phyloP scores from a whole-genome alignment of 2,113 vertebrate genomes.

The Sebastes schlegelii region DNA sequence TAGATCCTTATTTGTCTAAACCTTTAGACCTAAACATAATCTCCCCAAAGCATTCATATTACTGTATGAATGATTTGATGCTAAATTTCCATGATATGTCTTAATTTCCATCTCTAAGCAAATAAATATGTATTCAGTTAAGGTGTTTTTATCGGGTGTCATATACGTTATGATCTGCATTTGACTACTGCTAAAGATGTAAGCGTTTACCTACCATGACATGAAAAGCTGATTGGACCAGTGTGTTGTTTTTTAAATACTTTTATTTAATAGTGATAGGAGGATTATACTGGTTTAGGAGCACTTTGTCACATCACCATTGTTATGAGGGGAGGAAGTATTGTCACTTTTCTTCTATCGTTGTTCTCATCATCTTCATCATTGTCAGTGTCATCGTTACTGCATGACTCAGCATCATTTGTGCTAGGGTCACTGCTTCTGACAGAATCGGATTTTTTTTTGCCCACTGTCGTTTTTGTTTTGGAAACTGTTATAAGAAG shows the following conservation, averaged over 20 bases:
- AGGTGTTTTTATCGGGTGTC: background rate
- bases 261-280: background rate
- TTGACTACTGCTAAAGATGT: background rate
- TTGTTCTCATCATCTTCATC: background rate
- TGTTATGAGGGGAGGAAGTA: background rate
- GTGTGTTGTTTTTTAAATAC: background rate
- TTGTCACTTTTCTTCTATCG: background rate
- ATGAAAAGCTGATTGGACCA: background rate
- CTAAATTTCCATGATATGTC: background rate
- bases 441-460: background rate
- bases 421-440: background rate
- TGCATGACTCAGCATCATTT: background rate
- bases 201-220: background rate
- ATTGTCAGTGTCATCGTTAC: background rate
- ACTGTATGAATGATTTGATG: background rate
- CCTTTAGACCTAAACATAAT: background rate
- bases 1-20: conserved; percentile 3
- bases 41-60: background rate
- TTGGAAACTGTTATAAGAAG: no score
- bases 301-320: background rate
- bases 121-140: background rate
- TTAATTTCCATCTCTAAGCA: background rate
- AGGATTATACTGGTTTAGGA: background rate
- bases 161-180: background rate
- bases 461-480: no score